Conservation (phyloP, 1,140 invertebrate species). For the Platyscapa corneri region DNA sequence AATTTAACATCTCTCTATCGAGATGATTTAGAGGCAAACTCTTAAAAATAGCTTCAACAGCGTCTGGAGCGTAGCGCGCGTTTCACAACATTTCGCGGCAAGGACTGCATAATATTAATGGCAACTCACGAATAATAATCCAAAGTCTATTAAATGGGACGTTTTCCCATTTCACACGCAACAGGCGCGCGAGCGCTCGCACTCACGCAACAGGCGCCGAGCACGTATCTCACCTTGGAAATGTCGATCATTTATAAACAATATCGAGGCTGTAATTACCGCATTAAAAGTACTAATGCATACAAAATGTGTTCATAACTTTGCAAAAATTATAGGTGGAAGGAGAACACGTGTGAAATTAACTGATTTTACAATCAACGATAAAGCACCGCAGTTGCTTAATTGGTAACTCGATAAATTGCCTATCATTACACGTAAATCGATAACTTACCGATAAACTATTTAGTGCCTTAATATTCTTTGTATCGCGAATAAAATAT, state of each 20-base stretch:
- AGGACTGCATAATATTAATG: background rate
- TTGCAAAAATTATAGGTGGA: background rate
- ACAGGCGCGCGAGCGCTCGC: no score
- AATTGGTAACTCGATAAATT: background rate
- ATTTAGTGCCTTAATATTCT: no score
- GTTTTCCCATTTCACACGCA: no score
- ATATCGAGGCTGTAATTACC: background rate
- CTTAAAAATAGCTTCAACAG: background rate
- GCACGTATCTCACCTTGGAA: background rate
- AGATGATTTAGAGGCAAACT: background rate
- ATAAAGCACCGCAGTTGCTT: background rate
- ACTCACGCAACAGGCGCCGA: no score
- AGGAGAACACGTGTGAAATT: background rate
- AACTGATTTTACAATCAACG: background rate
- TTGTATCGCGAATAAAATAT: no score
- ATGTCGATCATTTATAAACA: background rate
- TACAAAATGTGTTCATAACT: background rate
- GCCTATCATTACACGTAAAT: background rate
- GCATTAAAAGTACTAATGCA: background rate
- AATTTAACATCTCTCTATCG: no score
- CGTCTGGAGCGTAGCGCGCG: no score
- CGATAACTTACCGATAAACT: no score
- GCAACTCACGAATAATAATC: background rate
- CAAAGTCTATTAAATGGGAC: background rate
- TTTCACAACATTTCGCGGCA: background rate